Evolutionary conservation across 2,888 invertebrate species (phyloP).

Genomic region (Caenorhabditis wallacei): DNA sequence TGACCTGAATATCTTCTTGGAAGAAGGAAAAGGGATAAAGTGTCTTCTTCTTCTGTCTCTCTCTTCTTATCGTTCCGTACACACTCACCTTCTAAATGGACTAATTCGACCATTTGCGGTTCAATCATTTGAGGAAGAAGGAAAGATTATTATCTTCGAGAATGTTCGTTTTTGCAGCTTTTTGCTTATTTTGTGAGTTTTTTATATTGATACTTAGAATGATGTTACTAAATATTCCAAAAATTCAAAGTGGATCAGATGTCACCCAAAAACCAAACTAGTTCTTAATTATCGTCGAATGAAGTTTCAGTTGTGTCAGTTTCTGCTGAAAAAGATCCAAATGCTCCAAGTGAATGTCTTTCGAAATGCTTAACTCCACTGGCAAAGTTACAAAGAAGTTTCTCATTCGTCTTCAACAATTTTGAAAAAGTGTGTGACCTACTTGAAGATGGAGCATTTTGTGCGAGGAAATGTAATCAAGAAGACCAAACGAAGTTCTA

Average conservation of each 20-base stretch:
- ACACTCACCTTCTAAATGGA: constrained; percentile 34
- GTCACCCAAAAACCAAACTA: too few species aligned
- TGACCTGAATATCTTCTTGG: constrained; percentile 52
- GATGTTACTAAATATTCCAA: too few species aligned
- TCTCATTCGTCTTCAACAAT: constrained; percentile 79
- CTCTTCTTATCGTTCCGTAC: constrained; percentile 27
- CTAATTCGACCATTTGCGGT: constrained; percentile 48
- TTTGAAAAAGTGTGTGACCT: constrained; percentile 78
- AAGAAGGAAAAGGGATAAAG: constrained; percentile 20
- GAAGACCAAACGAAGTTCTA: constrained; percentile 73
- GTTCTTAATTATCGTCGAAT: too few species aligned
- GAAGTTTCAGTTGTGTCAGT: constrained; percentile 9
- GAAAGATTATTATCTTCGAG: constrained; percentile 1
- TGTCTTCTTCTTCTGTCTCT: constrained; percentile 7
- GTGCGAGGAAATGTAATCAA: constrained; percentile 67
- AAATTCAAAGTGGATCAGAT: too few species aligned
- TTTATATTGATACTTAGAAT: background rate
- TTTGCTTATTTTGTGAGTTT: constrained; percentile 36
- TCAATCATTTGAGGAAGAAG: constrained; percentile 19
- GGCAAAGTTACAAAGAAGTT: constrained; percentile 77
- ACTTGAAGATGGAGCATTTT: constrained; percentile 70
- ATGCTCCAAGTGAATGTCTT: constrained; percentile 73
- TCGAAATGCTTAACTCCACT: constrained; percentile 78
- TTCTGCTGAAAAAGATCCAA: constrained; percentile 47
- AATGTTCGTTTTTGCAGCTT: constrained; percentile 1